Conservation (phyloP, 2,113 vertebrate genomes). For the Arenaria interpres region DNA sequence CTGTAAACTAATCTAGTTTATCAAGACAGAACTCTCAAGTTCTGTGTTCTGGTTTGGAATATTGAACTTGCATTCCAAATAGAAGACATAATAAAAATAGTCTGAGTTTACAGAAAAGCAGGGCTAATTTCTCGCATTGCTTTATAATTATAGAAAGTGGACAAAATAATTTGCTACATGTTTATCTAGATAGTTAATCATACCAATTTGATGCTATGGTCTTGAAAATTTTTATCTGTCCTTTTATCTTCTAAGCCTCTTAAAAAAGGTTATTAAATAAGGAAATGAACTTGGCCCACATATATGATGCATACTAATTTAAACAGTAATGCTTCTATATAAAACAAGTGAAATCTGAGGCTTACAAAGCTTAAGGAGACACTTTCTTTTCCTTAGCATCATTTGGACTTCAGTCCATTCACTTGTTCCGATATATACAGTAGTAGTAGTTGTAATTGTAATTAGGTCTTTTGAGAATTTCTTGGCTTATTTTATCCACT, state of each 20-base stretch:
- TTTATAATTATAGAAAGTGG: background rate
- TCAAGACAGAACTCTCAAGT: background rate
- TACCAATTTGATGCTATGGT: background rate
- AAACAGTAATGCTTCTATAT: background rate
- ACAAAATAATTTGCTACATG: background rate
- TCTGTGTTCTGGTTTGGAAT: background rate
- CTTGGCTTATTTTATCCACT: slow-evolving; percentile 44
- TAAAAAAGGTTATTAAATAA: background rate
- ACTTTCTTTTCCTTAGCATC: background rate
- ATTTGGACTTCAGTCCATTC: background rate
- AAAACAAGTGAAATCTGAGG: background rate
- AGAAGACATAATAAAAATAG: background rate
- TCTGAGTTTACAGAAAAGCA: background rate
- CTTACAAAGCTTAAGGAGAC: background rate
- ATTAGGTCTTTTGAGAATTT: slow-evolving; percentile 24
- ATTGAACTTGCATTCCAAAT: background rate
- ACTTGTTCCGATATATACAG: background rate
- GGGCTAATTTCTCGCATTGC: background rate
- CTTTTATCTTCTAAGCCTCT: background rate
- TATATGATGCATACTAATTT: background rate
- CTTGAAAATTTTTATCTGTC: background rate
- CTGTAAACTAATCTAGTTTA: background rate
- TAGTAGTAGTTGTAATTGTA: slow-evolving; percentile 8
- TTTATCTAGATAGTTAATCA: background rate
- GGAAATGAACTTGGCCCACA: background rate